These are phyloP conservation scores for Pseudotriccus pelzelni DNA, from an alignment of 2,797 vertebrate genomes.

Conservation along the genomic window DNA sequence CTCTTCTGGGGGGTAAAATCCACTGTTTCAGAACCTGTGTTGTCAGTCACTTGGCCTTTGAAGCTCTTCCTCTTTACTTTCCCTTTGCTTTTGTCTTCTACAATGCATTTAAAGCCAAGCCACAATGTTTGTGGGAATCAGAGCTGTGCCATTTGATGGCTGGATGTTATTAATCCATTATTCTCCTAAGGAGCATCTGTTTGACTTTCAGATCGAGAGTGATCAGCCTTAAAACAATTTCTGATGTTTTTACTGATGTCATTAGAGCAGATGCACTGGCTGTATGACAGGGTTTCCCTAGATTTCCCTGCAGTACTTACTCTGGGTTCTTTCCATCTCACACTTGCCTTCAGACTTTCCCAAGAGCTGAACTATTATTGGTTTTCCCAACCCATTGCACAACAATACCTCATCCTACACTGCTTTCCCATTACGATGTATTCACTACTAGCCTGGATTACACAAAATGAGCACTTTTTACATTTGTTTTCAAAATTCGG, in stretches of 20 bases:
- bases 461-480: background rate
- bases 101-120: background rate
- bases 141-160: background rate
- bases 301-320: background rate
- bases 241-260: background rate
- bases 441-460: background rate
- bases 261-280: background rate
- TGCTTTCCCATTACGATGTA: background rate
- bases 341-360: background rate
- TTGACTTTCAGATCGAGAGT: background rate
- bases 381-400: background rate
- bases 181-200: background rate
- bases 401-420: background rate
- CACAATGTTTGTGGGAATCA: background rate
- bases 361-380: background rate
- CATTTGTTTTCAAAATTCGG: background rate
- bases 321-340: background rate
- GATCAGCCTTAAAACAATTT: background rate
- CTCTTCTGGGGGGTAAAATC: background rate
- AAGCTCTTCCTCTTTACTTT: background rate
- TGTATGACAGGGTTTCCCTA: background rate
- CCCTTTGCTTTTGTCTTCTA: background rate
- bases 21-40: background rate
- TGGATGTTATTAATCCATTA: background rate
- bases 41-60: background rate